Evolutionary conservation across 2,113 vertebrate species (phyloP).

Genomic region (Rhodinocichla rosea): DNA sequence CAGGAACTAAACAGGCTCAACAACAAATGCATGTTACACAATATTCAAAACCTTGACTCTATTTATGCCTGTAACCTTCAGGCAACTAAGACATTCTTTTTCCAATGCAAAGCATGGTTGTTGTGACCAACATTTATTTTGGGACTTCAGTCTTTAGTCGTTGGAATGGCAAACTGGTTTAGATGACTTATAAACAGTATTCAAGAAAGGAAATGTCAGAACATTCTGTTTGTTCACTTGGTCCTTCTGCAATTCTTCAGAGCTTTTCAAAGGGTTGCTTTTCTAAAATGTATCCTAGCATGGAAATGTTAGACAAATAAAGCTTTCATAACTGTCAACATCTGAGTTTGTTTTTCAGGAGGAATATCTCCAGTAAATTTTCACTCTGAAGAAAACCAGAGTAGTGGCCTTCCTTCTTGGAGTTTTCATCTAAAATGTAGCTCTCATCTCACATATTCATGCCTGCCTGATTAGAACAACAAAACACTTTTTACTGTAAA

Average conservation of each 20-base stretch:
- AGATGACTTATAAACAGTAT: background rate
- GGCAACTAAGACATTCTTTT: background rate
- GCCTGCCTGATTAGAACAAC: background rate
- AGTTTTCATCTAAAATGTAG: background rate
- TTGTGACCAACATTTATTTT: background rate
- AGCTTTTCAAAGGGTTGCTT: background rate
- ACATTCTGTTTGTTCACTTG: constrained; percentile 26
- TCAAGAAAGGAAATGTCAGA: constrained; percentile 30
- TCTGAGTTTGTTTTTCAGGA: constrained; percentile 32
- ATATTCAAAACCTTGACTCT: background rate
- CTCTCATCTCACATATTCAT: background rate
- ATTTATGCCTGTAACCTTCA: background rate
- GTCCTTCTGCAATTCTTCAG: constrained; percentile 24
- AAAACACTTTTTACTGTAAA: background rate
- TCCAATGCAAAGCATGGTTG: background rate
- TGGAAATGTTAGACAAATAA: background rate
- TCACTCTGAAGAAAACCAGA: background rate
- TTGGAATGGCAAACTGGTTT: background rate
- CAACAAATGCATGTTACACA: background rate
- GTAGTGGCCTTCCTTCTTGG: background rate
- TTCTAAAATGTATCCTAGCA: constrained; percentile 3
- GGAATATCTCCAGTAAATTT: constrained; percentile 5
- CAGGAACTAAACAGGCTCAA: background rate
- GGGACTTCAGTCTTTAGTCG: background rate
- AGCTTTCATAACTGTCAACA: constrained; percentile 42